Conservation (phyloP, 1,140 invertebrate species). For the Babylonia areolata region DNA sequence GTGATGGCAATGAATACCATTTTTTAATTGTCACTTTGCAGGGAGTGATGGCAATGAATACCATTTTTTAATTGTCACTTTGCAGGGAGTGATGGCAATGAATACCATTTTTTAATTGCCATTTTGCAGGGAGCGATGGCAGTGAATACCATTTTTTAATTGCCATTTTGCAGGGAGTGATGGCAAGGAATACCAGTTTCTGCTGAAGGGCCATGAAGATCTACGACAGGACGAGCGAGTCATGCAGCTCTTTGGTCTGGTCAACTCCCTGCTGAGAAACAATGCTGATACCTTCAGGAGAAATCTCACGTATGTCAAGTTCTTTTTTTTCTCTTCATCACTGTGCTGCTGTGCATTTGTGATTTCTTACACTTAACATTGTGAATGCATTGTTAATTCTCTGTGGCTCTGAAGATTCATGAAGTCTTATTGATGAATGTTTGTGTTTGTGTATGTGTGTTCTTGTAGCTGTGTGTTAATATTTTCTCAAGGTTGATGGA, state of each 20-base stretch:
- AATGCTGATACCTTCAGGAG: constrained; percentile 96
- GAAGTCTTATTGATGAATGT: constrained; percentile 60
- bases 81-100: neutral
- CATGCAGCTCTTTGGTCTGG: constrained; percentile 99
- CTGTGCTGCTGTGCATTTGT: neutral
- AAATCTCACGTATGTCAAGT: constrained; percentile 86
- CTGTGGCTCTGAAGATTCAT: constrained; percentile 92
- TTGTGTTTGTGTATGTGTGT: neutral
- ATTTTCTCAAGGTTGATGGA: too few relatives aligned
- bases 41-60: neutral
- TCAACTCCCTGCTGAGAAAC: constrained; percentile 95
- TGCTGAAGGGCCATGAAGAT: constrained; percentile 99
- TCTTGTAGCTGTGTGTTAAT: too few relatives aligned
- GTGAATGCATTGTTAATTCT: too few relatives aligned
- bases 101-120: neutral
- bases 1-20: neutral
- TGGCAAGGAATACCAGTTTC: constrained; percentile 98
- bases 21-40: too few relatives aligned
- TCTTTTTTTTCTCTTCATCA: neutral
- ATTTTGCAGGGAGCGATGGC: neutral
- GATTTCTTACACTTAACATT: too few relatives aligned
- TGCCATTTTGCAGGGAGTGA: constrained; percentile 84
- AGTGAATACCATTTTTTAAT: neutral
- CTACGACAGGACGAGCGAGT: constrained; percentile 98
- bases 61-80: too few relatives aligned